Percentiles rank a stretch among this genome's conserved stretches.
Conservation (phyloP, 35 echinoderm and acorn worm genomes). For the Lytechinus pictus region DNA sequence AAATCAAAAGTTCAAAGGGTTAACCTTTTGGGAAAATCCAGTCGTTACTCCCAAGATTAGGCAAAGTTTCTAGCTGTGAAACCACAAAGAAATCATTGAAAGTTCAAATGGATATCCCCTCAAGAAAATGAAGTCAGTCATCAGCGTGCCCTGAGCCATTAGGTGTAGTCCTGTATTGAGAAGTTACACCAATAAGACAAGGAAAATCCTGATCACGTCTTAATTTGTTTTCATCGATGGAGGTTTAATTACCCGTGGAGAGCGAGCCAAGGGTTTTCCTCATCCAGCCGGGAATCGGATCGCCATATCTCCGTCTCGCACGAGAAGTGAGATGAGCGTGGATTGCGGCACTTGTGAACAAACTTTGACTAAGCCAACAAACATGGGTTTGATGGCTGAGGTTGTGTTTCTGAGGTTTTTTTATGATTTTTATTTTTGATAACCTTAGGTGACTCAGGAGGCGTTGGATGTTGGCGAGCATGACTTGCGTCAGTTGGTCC, state of each 20-base stretch:
- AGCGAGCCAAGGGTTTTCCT: background rate
- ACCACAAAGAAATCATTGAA: background rate
- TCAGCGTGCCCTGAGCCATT: constrained; percentile 17
- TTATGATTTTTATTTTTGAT: background rate
- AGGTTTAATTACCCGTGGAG: background rate
- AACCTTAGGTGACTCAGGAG: background rate
- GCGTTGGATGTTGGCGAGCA: background rate
- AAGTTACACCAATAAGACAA: background rate
- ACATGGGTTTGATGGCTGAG: background rate
- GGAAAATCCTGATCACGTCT: background rate
- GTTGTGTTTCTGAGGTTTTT: background rate
- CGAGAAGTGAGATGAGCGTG: background rate
- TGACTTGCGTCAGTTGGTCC: background rate
- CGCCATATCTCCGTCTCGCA: background rate
- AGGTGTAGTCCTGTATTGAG: background rate
- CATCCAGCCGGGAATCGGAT: background rate
- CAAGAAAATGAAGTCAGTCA: constrained; percentile 14
- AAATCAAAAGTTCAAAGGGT: no score
- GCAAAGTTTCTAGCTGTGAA: background rate
- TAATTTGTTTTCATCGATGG: background rate
- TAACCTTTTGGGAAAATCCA: no score
- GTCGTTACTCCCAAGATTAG: background rate
- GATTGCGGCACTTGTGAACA: background rate
- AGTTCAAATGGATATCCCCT: background rate
- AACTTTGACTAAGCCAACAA: constrained; percentile 13